Conservation (phyloP, 2,888 invertebrate genomes). For the Drosophila helvetica region DNA sequence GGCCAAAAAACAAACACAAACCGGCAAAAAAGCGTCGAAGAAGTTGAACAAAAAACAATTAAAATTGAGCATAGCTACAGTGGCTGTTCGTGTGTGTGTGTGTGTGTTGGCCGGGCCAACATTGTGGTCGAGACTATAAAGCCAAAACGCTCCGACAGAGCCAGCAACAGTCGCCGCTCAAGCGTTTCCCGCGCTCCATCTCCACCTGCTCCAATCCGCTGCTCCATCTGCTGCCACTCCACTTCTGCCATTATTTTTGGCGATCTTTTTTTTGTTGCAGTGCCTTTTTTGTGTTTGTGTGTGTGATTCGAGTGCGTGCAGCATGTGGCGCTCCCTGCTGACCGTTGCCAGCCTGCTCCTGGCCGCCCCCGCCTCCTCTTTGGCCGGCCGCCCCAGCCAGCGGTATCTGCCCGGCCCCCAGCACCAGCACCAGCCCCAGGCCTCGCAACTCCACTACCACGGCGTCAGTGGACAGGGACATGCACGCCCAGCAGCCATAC, state of each 20-base stretch:
- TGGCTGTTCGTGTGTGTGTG: slow-evolving; percentile 7
- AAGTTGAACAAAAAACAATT: slow-evolving; percentile 71
- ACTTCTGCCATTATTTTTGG: neutral
- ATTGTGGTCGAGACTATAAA: slow-evolving; percentile 61
- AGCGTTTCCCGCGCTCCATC: slow-evolving; percentile 16
- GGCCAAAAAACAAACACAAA: slow-evolving; percentile 15
- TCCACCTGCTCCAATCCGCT: neutral
- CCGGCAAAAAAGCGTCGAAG: slow-evolving; percentile 16
- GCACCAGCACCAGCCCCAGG: slow-evolving; percentile 74
- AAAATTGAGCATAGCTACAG: slow-evolving; percentile 60
- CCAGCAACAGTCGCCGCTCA: slow-evolving; percentile 33
- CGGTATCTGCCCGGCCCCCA: slow-evolving; percentile 81
- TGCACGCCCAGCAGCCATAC: slow-evolving; percentile 20
- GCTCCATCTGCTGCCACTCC: neutral
- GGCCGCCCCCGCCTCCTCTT: slow-evolving; percentile 46
- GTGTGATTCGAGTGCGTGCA: slow-evolving; percentile 25
- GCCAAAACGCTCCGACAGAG: slow-evolving; percentile 45
- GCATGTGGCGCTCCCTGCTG: slow-evolving; percentile 54
- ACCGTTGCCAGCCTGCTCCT: slow-evolving; percentile 51
- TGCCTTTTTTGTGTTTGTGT: slow-evolving; percentile 19
- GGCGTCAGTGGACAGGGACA: slow-evolving; percentile 59
- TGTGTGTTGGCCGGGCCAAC: slow-evolving; percentile 9
- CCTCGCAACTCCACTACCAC: slow-evolving; percentile 71
- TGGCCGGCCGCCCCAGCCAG: slow-evolving; percentile 71
- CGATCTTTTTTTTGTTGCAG: slow-evolving; percentile 20